A percentile compares a stretch with the other conserved stretches of the same genome.
Evolutionary conservation across 2,888 invertebrate species (phyloP).

Genomic region (Drosophila nr. perissopoda): DNA sequence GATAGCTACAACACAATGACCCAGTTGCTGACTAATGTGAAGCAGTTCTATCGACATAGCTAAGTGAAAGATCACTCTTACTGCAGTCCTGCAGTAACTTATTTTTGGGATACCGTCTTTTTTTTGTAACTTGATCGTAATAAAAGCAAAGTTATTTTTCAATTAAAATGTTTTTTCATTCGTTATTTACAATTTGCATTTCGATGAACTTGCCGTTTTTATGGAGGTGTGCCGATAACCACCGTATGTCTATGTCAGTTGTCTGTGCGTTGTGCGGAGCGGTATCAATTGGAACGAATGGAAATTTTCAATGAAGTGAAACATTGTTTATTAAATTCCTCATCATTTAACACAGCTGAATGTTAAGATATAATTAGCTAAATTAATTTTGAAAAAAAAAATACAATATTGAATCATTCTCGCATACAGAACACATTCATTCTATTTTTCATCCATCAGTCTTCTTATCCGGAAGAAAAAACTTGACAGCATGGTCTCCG

Average conservation of each 20-base stretch:
- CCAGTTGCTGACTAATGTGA: constrained; percentile 79
- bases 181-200: background rate
- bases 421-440: background rate
- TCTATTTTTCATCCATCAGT: background rate
- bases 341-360: background rate
- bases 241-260: no score
- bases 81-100: background rate
- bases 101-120: background rate
- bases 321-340: background rate
- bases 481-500: no score
- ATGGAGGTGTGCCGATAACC: background rate
- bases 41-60: constrained; percentile 57
- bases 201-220: background rate
- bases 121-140: background rate
- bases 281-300: background rate
- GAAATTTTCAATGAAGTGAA: background rate
- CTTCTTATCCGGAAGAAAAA: background rate
- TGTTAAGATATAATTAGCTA: no score
- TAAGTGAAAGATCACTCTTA: constrained; percentile 1
- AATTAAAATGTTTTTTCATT: background rate
- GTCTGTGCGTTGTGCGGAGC: no score
- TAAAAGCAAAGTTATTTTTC: constrained; percentile 1
- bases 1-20: constrained; percentile 83
- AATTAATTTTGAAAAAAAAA: no score
- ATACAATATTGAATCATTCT: background rate